Conservation (phyloP, 2,113 vertebrate species). For the Tenebrosternarchus preto region DNA sequence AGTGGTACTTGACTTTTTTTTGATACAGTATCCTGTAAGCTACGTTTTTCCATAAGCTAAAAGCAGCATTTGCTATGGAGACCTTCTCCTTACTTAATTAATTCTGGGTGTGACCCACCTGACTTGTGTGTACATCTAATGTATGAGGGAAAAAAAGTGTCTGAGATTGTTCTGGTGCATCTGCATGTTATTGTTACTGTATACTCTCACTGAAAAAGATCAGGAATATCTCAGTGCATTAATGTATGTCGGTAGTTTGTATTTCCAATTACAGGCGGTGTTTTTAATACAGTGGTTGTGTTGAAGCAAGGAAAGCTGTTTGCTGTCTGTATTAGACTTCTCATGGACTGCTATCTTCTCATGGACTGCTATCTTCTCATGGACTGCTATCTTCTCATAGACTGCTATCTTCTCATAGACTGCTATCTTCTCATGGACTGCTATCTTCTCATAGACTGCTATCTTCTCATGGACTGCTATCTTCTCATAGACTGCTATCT, state of each 20-base stretch:
- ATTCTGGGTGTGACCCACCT: constrained; percentile 28
- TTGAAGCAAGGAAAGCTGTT: not conserved
- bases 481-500: constrained; percentile 42
- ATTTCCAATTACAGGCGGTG: not conserved
- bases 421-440: constrained; percentile 41
- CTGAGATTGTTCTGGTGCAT: constrained; percentile 53
- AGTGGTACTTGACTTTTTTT: constrained; percentile 49
- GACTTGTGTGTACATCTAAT: constrained; percentile 24
- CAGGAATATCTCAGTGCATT: constrained; percentile 20
- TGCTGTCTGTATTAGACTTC: constrained; percentile 28
- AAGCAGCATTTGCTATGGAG: constrained; percentile 63
- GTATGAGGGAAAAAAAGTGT: constrained; percentile 34
- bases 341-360: constrained; percentile 39
- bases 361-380: constrained; percentile 39
- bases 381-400: constrained; percentile 37
- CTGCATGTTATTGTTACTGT: constrained; percentile 63
- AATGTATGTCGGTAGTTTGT: constrained; percentile 7
- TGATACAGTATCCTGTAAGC: constrained; percentile 60
- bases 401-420: constrained; percentile 42
- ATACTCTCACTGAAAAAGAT: constrained; percentile 43
- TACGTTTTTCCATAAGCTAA: constrained; percentile 69
- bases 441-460: constrained; percentile 39
- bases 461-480: constrained; percentile 39
- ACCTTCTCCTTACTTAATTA: constrained; percentile 42
- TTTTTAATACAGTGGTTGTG: constrained; percentile 14